Base-by-base conservation (phyloP, 2,888 invertebrate genomes). In the Papilio gigon region DNA sequence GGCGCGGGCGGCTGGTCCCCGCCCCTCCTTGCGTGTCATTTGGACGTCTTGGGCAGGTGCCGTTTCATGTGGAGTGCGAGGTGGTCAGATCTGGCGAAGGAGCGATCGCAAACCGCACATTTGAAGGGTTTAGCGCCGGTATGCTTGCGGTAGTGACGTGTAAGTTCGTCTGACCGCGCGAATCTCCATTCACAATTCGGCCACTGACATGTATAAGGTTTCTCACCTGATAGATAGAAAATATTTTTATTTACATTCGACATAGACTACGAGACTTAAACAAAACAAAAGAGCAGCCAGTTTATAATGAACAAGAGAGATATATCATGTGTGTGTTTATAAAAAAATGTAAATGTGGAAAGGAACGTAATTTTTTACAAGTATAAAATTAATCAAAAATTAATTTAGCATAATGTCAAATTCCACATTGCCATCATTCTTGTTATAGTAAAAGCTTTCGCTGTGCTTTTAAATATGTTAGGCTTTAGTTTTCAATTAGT, bases 161-260 rank as follows among this genome's bases (percentile, higher is more conserved):
- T 98, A 84, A 98, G 92, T 92, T 98, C 98, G 92, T 98, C 98
- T 58, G 98, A 98, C 71, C 98, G 94, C 68, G 98, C 98, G 87
- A 98, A 98, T 81, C 98, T 94, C 98, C 98, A 99, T 84, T 98
- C 98, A 92, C 98, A 99, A 83, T 98, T 98, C 60, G 98, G 97
- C 98, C 98, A 98, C 85, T 97, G 97, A 92, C 98, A 98, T 84
- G 97, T 97, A 92, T 98, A 99, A 75, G 98, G 98, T 90, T 99
- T 99, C 90, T 99, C 98, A 78, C 98, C 98, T 98, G 93, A 11
- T 93, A 93, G 44, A 33, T 60, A 67, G 70, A 37, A 50, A n/a
- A 40, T 37, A 17, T 25, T 35, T 64, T 44, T 60, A 30, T 25
- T 61, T 42, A 33, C 27, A 71, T 63, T 68, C 70, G 70, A 68